Conservation (phyloP, 2,113 vertebrate species). For the Centropus bengalensis region DNA sequence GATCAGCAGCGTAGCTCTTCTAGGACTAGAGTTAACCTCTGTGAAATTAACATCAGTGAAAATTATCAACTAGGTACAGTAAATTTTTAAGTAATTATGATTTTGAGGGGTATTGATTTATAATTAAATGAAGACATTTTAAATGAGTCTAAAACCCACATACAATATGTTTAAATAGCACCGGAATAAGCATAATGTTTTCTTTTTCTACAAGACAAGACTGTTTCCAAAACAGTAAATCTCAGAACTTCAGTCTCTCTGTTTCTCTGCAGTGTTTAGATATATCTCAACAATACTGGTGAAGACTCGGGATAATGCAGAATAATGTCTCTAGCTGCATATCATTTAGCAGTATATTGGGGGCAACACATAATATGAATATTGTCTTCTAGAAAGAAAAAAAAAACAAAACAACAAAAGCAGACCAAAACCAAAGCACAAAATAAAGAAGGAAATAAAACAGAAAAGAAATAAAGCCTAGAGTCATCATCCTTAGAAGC, state of each 20-base stretch:
- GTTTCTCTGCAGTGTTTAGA: background rate
- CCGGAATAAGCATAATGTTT: background rate
- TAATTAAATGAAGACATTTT: background rate
- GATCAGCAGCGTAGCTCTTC: background rate
- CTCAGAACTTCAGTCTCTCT: background rate
- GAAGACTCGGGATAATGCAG: background rate
- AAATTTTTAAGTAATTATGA: background rate
- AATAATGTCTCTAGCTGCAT: background rate
- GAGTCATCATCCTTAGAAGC: background rate
- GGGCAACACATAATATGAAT: background rate
- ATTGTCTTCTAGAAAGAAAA: background rate
- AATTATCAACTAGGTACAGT: background rate
- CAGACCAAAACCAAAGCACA: background rate
- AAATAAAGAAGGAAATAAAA: background rate
- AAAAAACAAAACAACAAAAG: no score
- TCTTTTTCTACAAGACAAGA: background rate
- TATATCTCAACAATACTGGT: background rate
- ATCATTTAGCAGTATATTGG: background rate
- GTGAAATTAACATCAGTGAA: background rate
- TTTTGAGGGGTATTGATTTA: background rate
- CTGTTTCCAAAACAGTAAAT: background rate
- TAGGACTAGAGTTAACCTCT: background rate
- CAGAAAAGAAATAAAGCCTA: background rate
- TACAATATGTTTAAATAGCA: background rate
- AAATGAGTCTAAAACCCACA: background rate